Evolutionary conservation across 2,113 vertebrate genomes (phyloP).

Genomic region (Epinephelus moara): DNA sequence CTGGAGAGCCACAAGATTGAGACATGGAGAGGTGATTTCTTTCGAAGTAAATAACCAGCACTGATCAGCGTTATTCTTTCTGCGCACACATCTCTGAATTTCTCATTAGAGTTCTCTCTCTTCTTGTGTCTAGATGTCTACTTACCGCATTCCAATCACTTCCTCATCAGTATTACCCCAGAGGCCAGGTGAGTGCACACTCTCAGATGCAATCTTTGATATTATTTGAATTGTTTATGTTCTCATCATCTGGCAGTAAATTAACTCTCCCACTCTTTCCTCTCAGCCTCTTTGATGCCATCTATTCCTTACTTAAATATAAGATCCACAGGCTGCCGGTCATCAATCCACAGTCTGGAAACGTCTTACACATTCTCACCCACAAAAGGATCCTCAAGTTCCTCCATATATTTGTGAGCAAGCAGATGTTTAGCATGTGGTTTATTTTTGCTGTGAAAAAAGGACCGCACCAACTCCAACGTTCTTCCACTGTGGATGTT

Average conservation of each 20-base stretch:
- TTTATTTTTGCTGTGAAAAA: too few species aligned
- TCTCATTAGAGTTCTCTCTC: constrained; percentile 9
- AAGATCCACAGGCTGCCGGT: constrained; percentile 97
- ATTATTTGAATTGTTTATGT: neutral
- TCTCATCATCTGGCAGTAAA: neutral
- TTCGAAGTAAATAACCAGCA: constrained; percentile 77
- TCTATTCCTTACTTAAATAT: constrained; percentile 93
- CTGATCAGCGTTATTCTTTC: neutral
- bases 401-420: constrained; percentile 91
- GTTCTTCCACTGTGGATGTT: neutral
- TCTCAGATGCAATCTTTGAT: neutral
- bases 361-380: constrained; percentile 94
- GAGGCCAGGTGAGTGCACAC: constrained; percentile 86
- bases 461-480: too few species aligned
- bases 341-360: constrained; percentile 92
- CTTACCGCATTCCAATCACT: constrained; percentile 89
- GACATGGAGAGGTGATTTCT: constrained; percentile 95
- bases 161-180: constrained; percentile 91
- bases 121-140: constrained; percentile 88
- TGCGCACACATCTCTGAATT: neutral
- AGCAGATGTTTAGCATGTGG: neutral
- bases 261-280: neutral
- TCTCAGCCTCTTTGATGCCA: constrained; percentile 93
- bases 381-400: constrained; percentile 98
- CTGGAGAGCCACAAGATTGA: constrained; percentile 97